These are phyloP conservation scores for Sciaenops ocellatus DNA, from an alignment of 2,797 vertebrate species.

Conservation along the genomic window DNA sequence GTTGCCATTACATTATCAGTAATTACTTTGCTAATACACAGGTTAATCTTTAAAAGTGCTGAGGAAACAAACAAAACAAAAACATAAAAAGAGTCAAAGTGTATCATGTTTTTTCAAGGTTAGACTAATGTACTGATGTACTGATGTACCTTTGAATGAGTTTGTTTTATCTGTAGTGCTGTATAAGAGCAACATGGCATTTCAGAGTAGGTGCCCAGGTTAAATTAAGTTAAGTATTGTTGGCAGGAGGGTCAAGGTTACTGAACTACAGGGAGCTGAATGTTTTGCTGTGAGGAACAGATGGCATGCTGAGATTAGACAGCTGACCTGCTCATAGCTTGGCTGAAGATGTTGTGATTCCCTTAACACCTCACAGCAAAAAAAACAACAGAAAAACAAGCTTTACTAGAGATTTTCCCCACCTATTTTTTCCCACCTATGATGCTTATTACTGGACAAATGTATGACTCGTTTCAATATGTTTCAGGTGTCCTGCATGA, in stretches of 20 bases:
- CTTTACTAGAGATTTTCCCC: slow-evolving; percentile 9
- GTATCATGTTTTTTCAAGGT: neutral
- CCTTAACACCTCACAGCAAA: slow-evolving; percentile 15
- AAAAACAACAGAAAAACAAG: slow-evolving; percentile 5
- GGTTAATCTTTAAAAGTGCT: neutral
- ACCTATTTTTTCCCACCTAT: neutral
- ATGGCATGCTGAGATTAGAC: slow-evolving; percentile 71
- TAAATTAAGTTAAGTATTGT: slow-evolving; percentile 12
- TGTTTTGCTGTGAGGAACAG: slow-evolving; percentile 61
- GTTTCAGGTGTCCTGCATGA: neutral
- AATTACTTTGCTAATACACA: neutral
- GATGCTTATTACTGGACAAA: neutral
- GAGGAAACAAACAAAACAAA: neutral
- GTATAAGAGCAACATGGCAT: slow-evolving; percentile 2
- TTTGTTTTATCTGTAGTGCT: neutral
- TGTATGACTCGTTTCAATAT: neutral
- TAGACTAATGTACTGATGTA: neutral
- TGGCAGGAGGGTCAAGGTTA: slow-evolving; percentile 45
- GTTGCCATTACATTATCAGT: neutral
- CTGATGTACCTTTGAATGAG: neutral
- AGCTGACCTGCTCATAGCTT: slow-evolving; percentile 51
- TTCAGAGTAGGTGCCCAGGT: neutral
- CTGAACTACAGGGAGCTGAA: slow-evolving; percentile 8
- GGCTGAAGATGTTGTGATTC: slow-evolving; percentile 38
- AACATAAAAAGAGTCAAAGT: neutral